Evolutionary conservation across 2,888 invertebrate genomes (phyloP).

Genomic region (Pandemis heparana): DNA sequence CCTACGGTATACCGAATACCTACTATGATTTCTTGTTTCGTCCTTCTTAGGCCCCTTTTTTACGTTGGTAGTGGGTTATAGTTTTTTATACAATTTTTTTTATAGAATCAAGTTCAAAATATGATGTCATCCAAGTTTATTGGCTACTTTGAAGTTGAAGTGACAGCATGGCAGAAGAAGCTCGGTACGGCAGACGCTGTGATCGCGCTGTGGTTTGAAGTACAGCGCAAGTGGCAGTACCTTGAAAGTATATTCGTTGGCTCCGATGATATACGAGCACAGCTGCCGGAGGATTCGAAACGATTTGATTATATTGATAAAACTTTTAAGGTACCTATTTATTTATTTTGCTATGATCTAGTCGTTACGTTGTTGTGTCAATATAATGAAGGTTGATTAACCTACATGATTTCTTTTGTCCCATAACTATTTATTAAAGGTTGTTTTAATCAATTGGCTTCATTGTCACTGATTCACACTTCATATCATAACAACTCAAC

Average conservation of each 20-base stretch:
- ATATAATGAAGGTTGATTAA: too few relatives aligned
- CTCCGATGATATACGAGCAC: slow-evolving; percentile 96
- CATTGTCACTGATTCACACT: too few relatives aligned
- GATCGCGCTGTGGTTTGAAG: slow-evolving; percentile 93
- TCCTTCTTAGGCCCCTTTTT: too few relatives aligned
- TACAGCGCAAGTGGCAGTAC: slow-evolving; percentile 97
- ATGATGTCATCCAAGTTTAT: slow-evolving; percentile 98
- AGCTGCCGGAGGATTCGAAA: slow-evolving; percentile 95
- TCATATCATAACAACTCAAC: too few relatives aligned
- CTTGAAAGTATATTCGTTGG: slow-evolving; percentile 98
- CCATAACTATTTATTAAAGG: too few relatives aligned
- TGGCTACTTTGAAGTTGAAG: slow-evolving; percentile 93
- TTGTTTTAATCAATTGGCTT: too few relatives aligned
- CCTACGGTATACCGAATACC: too few relatives aligned
- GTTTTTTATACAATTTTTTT: background rate
- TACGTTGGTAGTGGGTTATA: too few relatives aligned
- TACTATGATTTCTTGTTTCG: too few relatives aligned
- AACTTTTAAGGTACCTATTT: slow-evolving; percentile 89
- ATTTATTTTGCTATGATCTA: background rate
- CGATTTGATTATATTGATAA: slow-evolving; percentile 95
- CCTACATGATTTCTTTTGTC: background rate
- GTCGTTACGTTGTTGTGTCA: background rate
- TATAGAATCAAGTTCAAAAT: slow-evolving; percentile 92
- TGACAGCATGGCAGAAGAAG: slow-evolving; percentile 95
- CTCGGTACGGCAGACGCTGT: slow-evolving; percentile 96